Base-by-base conservation (phyloP, 1,140 invertebrate species). In the Orchestia grillus region DNA sequence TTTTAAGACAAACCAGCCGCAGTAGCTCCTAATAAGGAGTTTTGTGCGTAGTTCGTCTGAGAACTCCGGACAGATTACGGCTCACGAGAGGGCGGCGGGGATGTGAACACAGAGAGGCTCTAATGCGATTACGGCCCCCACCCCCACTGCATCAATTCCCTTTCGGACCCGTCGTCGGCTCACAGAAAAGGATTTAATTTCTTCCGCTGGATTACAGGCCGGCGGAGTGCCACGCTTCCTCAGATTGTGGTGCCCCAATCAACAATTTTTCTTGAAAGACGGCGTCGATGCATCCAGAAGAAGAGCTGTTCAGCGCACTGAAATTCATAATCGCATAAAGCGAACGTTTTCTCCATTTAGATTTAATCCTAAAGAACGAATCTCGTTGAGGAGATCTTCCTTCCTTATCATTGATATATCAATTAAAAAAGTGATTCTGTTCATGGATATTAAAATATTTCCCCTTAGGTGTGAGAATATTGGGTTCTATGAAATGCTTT, bases 101-200 rank as follows among this genome's bases (percentile, higher is more conserved):
- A 15, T 77, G 62, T 77, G 62, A 77, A 77, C 62, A 28, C 62
- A 77, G 62, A 77, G 62, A 36, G 36, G 62, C 28, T 77, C 62
- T 77, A 77, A 77, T 8, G 62, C 62, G 62, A 77, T 77, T 77
- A 77, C 62, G 11, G 36, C 62, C 11, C 11, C 62, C 11, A 6
- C 1, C 11, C 62, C 62, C 19, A 3, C 62, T 8, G 62, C 36
- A 36, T 77, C 62, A 77, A 8, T 77, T 36, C 28, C 28, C 62
- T 36, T 77, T 77, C 62, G 28, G 11, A 1, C 28, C 88, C 0
- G 43, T 8, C 88, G n/a, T 6, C n/a, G 88, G 88, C 4, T 44
- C 88, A 90, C 41, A 42, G 88, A 90, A 90, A 90, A 36, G 15
- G 88, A 41, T 90, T 90, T 90, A 90, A 90, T 90, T 90, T 42